Conservation (phyloP, 2,113 vertebrate species). For the Trochalopteron elliotii region DNA sequence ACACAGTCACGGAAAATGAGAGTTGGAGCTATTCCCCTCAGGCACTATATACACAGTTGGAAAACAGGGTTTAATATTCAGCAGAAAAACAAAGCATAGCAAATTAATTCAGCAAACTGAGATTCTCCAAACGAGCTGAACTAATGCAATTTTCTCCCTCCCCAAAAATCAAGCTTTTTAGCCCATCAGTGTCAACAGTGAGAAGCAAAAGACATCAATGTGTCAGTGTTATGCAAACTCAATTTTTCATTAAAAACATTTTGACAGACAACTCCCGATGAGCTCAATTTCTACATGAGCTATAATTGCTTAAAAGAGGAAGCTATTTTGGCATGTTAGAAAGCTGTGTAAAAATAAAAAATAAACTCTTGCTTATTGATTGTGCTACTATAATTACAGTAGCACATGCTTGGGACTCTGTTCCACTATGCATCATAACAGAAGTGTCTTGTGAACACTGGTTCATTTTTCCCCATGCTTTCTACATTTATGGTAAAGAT, state of each 20-base stretch:
- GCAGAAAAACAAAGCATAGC: neutral
- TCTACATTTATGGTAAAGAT: neutral
- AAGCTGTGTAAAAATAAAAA: neutral
- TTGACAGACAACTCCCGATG: neutral
- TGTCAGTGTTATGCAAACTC: neutral
- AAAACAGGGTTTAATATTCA: neutral
- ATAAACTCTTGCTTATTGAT: neutral
- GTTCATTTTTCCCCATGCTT: neutral
- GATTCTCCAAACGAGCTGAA: slow-evolving; percentile 13
- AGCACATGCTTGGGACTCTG: neutral
- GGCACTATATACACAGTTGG: neutral
- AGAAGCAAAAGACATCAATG: neutral
- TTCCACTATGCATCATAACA: neutral
- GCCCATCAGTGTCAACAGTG: neutral
- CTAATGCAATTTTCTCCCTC: slow-evolving; percentile 17
- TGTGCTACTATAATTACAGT: neutral
- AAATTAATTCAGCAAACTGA: slow-evolving; percentile 34
- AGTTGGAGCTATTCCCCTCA: neutral
- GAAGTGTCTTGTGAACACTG: neutral
- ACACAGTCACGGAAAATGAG: accelerated
- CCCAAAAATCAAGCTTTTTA: slow-evolving; percentile 16
- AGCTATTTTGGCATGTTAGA: neutral
- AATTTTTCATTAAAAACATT: slow-evolving; percentile 40
- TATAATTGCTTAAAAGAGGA: neutral
- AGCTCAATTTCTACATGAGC: neutral